Evolutionary conservation across 2,113 vertebrate genomes (phyloP).

Genomic region (Podocnemis expansa): DNA sequence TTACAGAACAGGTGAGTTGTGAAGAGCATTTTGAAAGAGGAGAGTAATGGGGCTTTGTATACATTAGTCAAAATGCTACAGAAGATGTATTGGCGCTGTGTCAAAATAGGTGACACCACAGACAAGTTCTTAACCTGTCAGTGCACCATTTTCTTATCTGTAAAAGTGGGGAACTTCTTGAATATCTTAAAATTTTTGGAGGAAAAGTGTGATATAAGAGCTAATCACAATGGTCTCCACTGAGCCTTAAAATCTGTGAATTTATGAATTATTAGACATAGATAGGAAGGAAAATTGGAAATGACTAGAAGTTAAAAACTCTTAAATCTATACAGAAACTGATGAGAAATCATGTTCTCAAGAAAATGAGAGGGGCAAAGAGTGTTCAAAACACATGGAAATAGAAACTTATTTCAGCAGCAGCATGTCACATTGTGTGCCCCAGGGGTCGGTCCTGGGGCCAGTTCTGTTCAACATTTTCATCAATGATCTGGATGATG

Average conservation of each 20-base stretch:
- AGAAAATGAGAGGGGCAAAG: neutral
- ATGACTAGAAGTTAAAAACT: constrained; percentile 46
- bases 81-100: neutral
- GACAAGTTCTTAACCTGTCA: neutral
- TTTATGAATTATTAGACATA: constrained; percentile 49
- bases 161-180: neutral
- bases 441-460: no score
- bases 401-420: constrained; percentile 30
- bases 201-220: neutral
- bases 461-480: no score
- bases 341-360: constrained; percentile 39
- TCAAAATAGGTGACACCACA: neutral
- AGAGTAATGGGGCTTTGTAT: neutral
- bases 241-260: constrained; percentile 47
- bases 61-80: neutral
- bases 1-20: neutral
- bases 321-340: neutral
- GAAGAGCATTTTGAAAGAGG: neutral
- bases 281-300: constrained; percentile 56
- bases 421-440: neutral
- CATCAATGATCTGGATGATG: no score
- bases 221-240: constrained; percentile 67
- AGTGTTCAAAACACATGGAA: neutral
- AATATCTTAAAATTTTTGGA: neutral
- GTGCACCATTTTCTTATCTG: neutral